These are phyloP conservation scores for Canis aureus DNA, from an alignment of 2,113 vertebrate genomes.

Conservation along the genomic window DNA sequence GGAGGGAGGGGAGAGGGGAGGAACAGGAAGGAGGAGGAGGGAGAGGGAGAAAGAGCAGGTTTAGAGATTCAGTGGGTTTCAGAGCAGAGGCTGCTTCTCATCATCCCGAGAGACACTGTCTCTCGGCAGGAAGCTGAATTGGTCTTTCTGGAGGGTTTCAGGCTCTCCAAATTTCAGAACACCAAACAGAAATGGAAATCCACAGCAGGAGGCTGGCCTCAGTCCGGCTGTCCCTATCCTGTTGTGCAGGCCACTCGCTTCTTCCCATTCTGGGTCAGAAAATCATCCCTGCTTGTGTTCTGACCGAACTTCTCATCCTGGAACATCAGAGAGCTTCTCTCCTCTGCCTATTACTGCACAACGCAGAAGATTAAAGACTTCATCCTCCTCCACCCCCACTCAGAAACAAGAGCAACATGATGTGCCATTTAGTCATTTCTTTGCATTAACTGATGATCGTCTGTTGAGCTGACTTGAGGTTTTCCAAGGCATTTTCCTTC, in stretches of 20 bases:
- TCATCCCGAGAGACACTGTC: neutral
- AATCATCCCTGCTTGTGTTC: neutral
- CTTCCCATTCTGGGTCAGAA: neutral
- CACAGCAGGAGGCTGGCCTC: neutral
- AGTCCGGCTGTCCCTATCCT: neutral
- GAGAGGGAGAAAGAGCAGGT: neutral
- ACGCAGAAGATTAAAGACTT: neutral
- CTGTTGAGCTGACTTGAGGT: neutral
- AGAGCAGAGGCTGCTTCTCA: neutral
- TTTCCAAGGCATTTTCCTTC: constrained; percentile 5
- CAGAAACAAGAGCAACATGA: neutral
- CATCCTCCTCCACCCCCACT: no score
- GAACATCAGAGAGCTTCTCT: neutral
- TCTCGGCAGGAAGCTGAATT: neutral
- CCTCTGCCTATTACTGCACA: neutral
- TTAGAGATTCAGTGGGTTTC: neutral
- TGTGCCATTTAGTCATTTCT: neutral
- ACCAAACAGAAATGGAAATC: neutral
- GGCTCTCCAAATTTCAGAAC: neutral
- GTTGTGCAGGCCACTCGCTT: neutral
- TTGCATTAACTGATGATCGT: neutral
- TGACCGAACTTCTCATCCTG: constrained; percentile 14
- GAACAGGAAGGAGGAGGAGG: neutral
- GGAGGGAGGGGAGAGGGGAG: neutral
- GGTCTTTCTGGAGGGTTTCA: neutral